These are phyloP conservation scores for Leptoclinus maculatus DNA, from an alignment of 2,797 vertebrate species.

Conservation along the genomic window DNA sequence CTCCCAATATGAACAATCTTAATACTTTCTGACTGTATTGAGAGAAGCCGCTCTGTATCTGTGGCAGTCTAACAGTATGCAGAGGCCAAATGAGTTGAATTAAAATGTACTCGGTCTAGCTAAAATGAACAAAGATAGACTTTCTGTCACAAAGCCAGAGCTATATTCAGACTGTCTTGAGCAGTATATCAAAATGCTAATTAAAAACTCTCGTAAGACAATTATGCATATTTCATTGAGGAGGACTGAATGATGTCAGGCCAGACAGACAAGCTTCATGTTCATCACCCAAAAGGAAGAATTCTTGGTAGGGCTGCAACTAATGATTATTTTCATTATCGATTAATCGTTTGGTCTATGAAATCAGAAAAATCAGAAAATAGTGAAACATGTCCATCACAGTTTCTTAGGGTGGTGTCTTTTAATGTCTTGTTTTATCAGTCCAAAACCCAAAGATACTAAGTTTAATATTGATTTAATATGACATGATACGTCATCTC, in stretches of 20 bases:
- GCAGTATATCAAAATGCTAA: slow-evolving; percentile 15
- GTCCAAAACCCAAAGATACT: background rate
- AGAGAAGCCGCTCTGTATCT: background rate
- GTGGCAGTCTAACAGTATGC: background rate
- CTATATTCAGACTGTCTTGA: slow-evolving; percentile 2
- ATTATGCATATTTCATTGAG: slow-evolving; percentile 16
- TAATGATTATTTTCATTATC: background rate
- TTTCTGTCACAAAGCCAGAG: slow-evolving; percentile 14
- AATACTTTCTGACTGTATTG: background rate
- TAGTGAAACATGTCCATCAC: background rate
- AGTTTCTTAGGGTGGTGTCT: background rate
- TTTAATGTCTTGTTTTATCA: background rate
- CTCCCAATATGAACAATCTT: background rate
- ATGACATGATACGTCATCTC: background rate
- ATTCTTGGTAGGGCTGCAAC: background rate
- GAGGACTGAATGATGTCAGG: slow-evolving; percentile 1
- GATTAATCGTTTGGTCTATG: background rate
- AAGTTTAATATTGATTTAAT: background rate
- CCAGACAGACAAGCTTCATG: background rate
- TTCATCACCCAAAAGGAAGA: background rate
- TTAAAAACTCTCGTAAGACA: slow-evolving; percentile 9
- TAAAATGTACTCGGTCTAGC: background rate
- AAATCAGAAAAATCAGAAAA: background rate
- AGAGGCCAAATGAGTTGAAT: background rate
- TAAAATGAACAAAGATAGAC: background rate